Base-by-base conservation (phyloP, 92 coral and sea anemone genomes). In the Chrysogorgia sp. region DNA sequence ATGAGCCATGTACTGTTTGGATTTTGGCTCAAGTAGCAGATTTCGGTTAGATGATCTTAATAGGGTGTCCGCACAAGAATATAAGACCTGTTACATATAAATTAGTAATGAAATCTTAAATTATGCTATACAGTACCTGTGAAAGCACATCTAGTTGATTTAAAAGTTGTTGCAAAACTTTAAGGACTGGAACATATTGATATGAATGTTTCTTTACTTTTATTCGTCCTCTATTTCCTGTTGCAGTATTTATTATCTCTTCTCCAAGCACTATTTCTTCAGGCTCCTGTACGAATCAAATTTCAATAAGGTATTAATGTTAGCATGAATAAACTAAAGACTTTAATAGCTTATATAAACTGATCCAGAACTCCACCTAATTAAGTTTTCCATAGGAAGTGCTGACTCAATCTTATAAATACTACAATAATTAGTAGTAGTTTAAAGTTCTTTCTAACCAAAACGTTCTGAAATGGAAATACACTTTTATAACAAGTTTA, bases 101-200 rank as follows among this genome's bases (percentile, higher is more conserved):
- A n/a, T n/a, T n/a, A n/a, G n/a, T n/a, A 43, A 43, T 43, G 50
- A 43, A 76, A 23, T 31, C 15, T 41, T 67, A 48, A 40, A 40
- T 70, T n/a, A 57, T 14, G 21, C 59, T 23, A 24, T 37, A 35
- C 55, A 48, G 2, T 82, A 89, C 88, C 88, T 89, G 90, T 40
- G 80, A 26, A 34, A 89, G 26, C 8, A 89, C 71, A 21, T 90
- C 90, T 35, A 89, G 82, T 59, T 90, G 93, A 30, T 83, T 90
- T 25, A 90, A 67, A 48, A 90, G 52, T 48, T 77, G 80, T 80
- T 83, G 71, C 29, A 90, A 71, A 0, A 90, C 88, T 24, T 86
- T 84, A 53, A 90, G 28, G 21, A 87, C 65, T 1, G 94, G 86
- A 23, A 90, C 86, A 49, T 90, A 90, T 30, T 87, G 90, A 23